These are phyloP conservation scores for Andrena bicolor DNA, from an alignment of 2,888 invertebrate genomes.

Conservation along the genomic window DNA sequence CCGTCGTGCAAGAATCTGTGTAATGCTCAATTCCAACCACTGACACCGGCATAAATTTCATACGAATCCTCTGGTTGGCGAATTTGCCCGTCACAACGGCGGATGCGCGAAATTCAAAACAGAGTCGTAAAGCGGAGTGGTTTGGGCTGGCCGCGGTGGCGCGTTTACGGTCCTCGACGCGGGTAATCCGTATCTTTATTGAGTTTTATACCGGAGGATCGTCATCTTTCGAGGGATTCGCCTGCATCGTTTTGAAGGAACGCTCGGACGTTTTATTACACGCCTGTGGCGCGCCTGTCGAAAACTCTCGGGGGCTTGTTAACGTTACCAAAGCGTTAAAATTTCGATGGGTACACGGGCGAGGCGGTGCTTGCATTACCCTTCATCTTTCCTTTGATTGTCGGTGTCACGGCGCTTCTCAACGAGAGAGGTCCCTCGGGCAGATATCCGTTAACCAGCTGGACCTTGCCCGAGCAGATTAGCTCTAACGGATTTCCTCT, in stretches of 20 bases:
- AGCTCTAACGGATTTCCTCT: too few species aligned
- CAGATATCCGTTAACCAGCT: not conserved
- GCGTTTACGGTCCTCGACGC: slow-evolving; percentile 69
- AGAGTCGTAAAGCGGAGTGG: slow-evolving; percentile 74
- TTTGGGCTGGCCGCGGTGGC: slow-evolving; percentile 51
- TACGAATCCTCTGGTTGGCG: not conserved
- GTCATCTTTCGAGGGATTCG: slow-evolving; percentile 67
- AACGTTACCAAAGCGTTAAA: slow-evolving; percentile 5
- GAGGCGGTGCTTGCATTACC: not conserved
- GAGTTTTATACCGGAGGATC: slow-evolving; percentile 72
- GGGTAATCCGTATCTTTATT: slow-evolving; percentile 80
- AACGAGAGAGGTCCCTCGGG: not conserved
- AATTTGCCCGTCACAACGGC: slow-evolving; percentile 13
- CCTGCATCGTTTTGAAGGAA: slow-evolving; percentile 20
- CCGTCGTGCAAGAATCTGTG: not conserved
- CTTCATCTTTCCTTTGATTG: not conserved
- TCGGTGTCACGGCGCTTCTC: not conserved
- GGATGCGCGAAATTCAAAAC: slow-evolving; percentile 72
- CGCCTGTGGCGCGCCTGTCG: slow-evolving; percentile 22
- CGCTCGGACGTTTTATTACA: slow-evolving; percentile 55
- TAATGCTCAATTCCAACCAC: slow-evolving; percentile 42
- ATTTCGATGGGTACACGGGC: slow-evolving; percentile 1
- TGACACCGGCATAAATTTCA: slow-evolving; percentile 14
- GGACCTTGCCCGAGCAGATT: too few species aligned
- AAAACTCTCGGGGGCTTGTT: not conserved